Base-by-base conservation (phyloP, 1,140 invertebrate species). In the Euborellia annulipes region DNA sequence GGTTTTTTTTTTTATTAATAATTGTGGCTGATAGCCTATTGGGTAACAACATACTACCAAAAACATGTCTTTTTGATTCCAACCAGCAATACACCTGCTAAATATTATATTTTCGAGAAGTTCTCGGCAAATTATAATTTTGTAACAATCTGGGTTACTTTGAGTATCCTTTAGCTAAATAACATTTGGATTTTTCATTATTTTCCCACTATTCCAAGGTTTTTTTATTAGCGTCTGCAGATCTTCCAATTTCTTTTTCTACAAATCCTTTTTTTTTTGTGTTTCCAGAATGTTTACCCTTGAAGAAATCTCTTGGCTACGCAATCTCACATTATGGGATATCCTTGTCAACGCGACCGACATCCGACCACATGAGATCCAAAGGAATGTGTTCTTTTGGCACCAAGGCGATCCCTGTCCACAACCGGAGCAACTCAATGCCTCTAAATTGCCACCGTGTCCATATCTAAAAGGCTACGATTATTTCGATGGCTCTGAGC, bases 401-500 rank as follows among this genome's bases (percentile, higher is more conserved):
- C 69, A 62, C 3, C 68, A 76, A 1, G 80, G 79, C 0, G 87
- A 96, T 68, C 86, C 89, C 0, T 98, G 94, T 61, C 85, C 83
- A 0, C 90, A 95, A 56, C 89, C 89, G 0, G 76, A 77, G 57
- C 92, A 96, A 58, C 66, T 96, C 1, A 91, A 90, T 60, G 78
- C 85, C 3, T 76, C 78, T 0, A 71, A 79, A 43, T 66, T 97
- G 47, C 85, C 92, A 50, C 78, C 84, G 0, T 97, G 93, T 63
- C 81, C 82, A 45, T 83, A 86, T 49, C 68, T 97, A 3, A 79
- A 82, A 51, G 87, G 89, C 30, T 93, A 89, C 57, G 90, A 98
- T 60, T 97, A 97, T 61, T 97, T 88, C 57, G 78, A 84, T 71
- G 93, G 93, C 17, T 97, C 91, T 58, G 94, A 98, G 64, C 70